Base-by-base conservation (phyloP, 2,113 vertebrate genomes). In the Sinosuthora webbiana region DNA sequence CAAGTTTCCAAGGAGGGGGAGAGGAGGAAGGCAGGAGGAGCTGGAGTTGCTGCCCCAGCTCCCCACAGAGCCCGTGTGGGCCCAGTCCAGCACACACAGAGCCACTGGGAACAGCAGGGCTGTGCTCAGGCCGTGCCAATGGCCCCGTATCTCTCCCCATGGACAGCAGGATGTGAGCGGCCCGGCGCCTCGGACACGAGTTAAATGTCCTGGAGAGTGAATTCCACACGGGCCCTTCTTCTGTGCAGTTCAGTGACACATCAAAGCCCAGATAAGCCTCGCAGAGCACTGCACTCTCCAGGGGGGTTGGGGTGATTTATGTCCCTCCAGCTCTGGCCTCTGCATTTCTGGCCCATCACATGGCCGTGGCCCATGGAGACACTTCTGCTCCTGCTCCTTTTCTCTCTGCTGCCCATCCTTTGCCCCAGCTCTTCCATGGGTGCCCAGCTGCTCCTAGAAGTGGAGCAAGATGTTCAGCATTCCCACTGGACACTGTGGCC, bases 211-310 rank as follows among this genome's bases (percentile, higher is more conserved):
- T 8, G 31, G 31, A 37, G 68, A 64, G 35, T 22, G 37, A 93
- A 83, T 60, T 86, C 90, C 85, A 9, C 27, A 4, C 10, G 17
- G 13, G 16, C 50, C 77, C 78, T 81, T 68, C 64, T 25, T 60
- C 92, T 44, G 11, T 4, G 0, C 22, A 10, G 95, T 50, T 94
- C 95, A 93, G 11, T 81, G 93, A 95, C 96, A 94, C 94, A 80
- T 86, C 76, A 77, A 74, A 68, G 80, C 73, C 1, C 25, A 56
- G 88, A 87, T 88, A 84, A 93, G 94, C 70, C 86, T 31, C 22
- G 44, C 80, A 91, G 95, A 62, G 6, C 92, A 33, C 60, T 86
- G 87, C 85, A 55, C 93, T 95, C 59, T 20, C 60, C 21, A 35
- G 25, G 39, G 45, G 35, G 59, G 18, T 55, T 3, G 50, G 85